Percentiles rank a stretch among this genome's conserved stretches.
Conservation (phyloP, 2,888 invertebrate genomes). For the Hyposoter didymator region DNA sequence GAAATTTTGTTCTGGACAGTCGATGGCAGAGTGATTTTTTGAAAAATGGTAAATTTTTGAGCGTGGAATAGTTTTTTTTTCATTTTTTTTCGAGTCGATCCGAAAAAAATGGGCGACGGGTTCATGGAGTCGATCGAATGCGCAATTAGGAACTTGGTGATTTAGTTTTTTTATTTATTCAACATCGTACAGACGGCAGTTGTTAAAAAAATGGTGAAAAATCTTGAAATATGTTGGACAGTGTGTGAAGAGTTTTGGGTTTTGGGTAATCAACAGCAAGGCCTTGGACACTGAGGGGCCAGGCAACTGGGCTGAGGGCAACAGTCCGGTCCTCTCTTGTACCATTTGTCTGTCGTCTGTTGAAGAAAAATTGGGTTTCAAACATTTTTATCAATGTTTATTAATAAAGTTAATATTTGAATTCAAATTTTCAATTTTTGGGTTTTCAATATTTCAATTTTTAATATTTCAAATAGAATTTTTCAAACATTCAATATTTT, state of each 20-base stretch:
- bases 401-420: not conserved
- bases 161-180: not conserved
- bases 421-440: not conserved
- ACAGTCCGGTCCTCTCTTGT: slow-evolving; percentile 73
- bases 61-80: not conserved
- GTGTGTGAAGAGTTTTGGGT: not conserved
- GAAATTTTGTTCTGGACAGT: not conserved
- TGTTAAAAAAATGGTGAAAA: not conserved
- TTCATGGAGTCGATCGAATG: no score
- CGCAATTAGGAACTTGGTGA: not conserved
- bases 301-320: slow-evolving; percentile 75
- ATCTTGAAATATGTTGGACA: not conserved
- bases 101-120: no score
- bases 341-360: slow-evolving; percentile 76
- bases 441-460: no score
- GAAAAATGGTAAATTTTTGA: not conserved
- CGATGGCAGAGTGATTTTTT: not conserved
- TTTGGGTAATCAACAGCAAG: slow-evolving; percentile 59
- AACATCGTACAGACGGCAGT: not conserved
- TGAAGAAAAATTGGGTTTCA: slow-evolving; percentile 20
- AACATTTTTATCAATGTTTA: not conserved
- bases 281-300: slow-evolving; percentile 71
- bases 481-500: no score
- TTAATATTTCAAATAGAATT: no score
- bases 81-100: not conserved